Evolutionary conservation across 2,797 vertebrate genomes (phyloP), one percentile per base, ranked within the genome.

Genomic region (Rhadinocentrus ornatus): DNA sequence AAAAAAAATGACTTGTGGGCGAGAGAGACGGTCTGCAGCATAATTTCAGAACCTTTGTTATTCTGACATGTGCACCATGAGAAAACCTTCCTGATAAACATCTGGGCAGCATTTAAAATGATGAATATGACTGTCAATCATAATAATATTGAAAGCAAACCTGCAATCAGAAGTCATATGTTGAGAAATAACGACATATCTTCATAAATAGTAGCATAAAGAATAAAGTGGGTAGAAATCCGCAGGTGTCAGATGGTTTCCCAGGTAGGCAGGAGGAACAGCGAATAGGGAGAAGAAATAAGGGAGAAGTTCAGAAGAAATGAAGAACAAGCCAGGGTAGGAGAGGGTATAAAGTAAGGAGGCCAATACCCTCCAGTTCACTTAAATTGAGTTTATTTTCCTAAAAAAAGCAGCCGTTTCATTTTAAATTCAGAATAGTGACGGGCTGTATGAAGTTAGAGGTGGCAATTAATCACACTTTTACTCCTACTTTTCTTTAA

Each of bases 1-100:
- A 62, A 29, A 48, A n/a, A 58, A 11, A 53, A 65, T 9, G 35
- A 52, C 2, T 31, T 22, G 37, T 8, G 2, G 35, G 22, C 0
- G 29, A 78, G 29, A 53, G 15, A 16, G 31, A 32, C 1, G 54
- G 63, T 76, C 62, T 41, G 53, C 32, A 57, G 62, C 2, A 69
- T 59, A 44, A 54, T 20, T 18, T 58, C 18, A 22, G 41, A 5
- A 27, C 59, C 46, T 64, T 7, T 56, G 67, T 8, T 2, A 55
- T 64, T 61, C 29, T 3, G 13, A 54, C 61, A 29, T 31, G 37
- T 29, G 35, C 27, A 64, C 48, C 18, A 31, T 7, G 32, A 46
- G 48, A 69, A 75, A 78, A 18, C 1, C 4, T 48, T n/a, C 53
- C 41, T 22, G 20, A 59, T 13, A 32, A 6, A 31, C 32, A 37